Evolutionary conservation across 2,888 invertebrate genomes (phyloP).

Genomic region (Microdon myrmicae): DNA sequence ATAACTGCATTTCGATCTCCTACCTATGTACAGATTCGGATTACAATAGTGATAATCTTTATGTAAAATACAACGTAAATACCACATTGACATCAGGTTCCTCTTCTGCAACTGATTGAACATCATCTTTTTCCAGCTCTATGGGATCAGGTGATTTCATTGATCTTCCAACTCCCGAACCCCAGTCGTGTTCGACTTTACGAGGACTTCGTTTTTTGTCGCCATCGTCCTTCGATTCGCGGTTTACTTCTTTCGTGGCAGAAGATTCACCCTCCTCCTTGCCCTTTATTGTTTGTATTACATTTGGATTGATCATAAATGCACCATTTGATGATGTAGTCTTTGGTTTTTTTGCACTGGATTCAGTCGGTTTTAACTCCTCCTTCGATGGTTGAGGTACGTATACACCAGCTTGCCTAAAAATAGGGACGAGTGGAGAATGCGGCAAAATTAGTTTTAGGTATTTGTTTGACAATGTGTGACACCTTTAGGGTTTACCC

Average conservation of each 20-base stretch:
- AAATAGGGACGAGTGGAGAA: slow-evolving; percentile 39
- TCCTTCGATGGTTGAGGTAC: slow-evolving; percentile 63
- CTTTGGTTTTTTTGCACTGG: slow-evolving; percentile 6
- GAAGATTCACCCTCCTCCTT: slow-evolving; percentile 16
- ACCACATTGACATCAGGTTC: slow-evolving; percentile 61
- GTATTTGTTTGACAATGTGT: too few relatives aligned
- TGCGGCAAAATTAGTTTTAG: too few relatives aligned
- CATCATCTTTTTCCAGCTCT: slow-evolving; percentile 17
- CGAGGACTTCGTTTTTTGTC: slow-evolving; percentile 35
- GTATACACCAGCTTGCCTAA: slow-evolving; percentile 77
- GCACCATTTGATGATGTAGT: slow-evolving; percentile 10
- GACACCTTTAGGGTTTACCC: too few relatives aligned
- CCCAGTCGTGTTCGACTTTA: slow-evolving; percentile 61
- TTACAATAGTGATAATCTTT: not conserved
- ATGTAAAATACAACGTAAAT: slow-evolving; percentile 30
- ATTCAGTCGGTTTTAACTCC: slow-evolving; percentile 24
- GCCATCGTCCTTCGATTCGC: slow-evolving; percentile 1
- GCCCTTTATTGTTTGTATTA: slow-evolving; percentile 59
- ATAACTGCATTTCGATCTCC: slow-evolving; percentile 80
- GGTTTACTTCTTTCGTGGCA: slow-evolving; percentile 55
- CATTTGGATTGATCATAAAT: slow-evolving; percentile 60
- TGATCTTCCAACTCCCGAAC: slow-evolving; percentile 59
- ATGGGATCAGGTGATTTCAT: slow-evolving; percentile 51
- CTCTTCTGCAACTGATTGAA: slow-evolving; percentile 40
- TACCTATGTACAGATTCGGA: slow-evolving; percentile 69